Conservation (phyloP, 2,113 vertebrate species). For the Peromyscus polionotus region DNA sequence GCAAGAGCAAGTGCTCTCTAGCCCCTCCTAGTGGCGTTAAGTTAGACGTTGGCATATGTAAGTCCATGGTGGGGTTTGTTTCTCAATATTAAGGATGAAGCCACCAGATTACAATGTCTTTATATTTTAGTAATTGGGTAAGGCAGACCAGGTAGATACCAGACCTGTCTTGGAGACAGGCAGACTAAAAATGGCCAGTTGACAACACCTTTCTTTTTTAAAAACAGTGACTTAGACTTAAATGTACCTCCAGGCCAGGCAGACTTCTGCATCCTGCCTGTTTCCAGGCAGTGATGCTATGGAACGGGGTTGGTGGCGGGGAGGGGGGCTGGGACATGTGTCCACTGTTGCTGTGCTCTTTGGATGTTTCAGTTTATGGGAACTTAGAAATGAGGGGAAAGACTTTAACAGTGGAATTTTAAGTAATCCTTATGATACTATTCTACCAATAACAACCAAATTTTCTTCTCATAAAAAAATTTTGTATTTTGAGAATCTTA, state of each 20-base stretch:
- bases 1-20: too few species aligned
- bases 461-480: constrained; percentile 40
- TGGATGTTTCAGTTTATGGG: not conserved
- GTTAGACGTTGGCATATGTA: not conserved
- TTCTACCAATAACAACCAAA: not conserved
- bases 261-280: not conserved
- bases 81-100: not conserved
- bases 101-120: not conserved
- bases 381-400: constrained; percentile 33
- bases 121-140: constrained; percentile 30
- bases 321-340: not conserved
- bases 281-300: not conserved
- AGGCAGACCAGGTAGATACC: not conserved
- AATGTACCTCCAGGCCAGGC: not conserved
- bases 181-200: constrained; percentile 48
- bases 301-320: not conserved
- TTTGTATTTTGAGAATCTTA: not conserved
- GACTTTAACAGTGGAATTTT: constrained; percentile 5
- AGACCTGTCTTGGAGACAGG: not conserved
- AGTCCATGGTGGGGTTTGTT: not conserved
- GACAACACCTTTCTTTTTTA: constrained; percentile 36
- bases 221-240: constrained; percentile 41
- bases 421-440: not conserved
- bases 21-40: not conserved
- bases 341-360: not conserved